These are phyloP conservation scores for Drosophila algonquin DNA, from an alignment of 2,888 invertebrate genomes.

Conservation along the genomic window DNA sequence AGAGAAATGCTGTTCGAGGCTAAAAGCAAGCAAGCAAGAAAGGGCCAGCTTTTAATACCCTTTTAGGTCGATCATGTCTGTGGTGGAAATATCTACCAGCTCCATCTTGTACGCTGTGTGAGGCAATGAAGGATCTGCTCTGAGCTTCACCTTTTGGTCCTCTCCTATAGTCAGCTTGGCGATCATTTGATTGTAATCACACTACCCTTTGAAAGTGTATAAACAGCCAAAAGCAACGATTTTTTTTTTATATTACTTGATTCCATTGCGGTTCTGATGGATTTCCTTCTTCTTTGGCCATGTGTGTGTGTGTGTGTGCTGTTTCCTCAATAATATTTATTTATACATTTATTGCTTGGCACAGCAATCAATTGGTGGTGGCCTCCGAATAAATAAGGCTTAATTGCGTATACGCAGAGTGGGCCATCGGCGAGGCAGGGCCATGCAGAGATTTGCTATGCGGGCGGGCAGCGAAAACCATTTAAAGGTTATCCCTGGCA, in stretches of 20 bases:
- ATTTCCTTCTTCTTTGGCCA: constrained; percentile 36
- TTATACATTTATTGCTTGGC: constrained; percentile 79
- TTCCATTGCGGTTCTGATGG: constrained; percentile 57
- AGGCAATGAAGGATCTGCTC: too few relatives aligned
- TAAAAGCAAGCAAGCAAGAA: constrained; percentile 30
- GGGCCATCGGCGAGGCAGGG: constrained; percentile 44
- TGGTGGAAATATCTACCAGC: too few relatives aligned
- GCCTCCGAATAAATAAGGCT: constrained; percentile 74
- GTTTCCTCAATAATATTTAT: constrained; percentile 75
- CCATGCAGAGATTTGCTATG: constrained; percentile 53
- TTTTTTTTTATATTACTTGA: constrained; percentile 69
- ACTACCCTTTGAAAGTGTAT: background rate
- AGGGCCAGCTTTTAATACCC: background rate
- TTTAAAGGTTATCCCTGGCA: constrained; percentile 79
- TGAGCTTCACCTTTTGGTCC: too few relatives aligned
- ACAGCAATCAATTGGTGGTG: constrained; percentile 75
- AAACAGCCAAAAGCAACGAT: background rate
- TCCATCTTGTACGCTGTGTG: too few relatives aligned
- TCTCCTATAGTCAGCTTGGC: too few relatives aligned
- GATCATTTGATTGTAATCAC: background rate
- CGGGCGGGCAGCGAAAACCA: constrained; percentile 69
- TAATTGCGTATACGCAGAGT: constrained; percentile 65
- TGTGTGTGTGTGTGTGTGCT: constrained; percentile 33
- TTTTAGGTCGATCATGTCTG: background rate
- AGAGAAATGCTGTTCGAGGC: constrained; percentile 26